Evolutionary conservation across 2,797 vertebrate genomes (phyloP), one percentile per base, ranked within the genome.

Genomic region (Enteromius fasciolatus): DNA sequence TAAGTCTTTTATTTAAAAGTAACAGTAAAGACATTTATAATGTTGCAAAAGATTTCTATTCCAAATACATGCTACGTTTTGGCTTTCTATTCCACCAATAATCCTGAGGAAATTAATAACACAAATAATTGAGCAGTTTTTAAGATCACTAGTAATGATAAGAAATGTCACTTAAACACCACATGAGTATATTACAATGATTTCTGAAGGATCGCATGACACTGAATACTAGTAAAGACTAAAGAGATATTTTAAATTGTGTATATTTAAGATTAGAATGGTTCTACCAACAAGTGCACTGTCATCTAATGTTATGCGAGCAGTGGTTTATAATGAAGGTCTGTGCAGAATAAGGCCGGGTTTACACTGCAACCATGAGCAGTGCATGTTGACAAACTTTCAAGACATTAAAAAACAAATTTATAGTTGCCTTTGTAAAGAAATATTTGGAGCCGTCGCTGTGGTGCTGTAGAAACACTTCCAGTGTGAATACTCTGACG

Each of bases 271-370:
- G 2, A 44, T 68, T 25, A 48, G 3, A 70, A 28, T 46, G 17
- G 28, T 48, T 70, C 7, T 17, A 17, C 41, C 17, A 70, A 46
- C 8, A 18, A 28, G 41, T 70, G 25, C 4, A 72, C 8, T 67
- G 44, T 59, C n/a, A 59, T 3, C 8, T 52, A 28, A 70, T 70
- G 1, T 1, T 25, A 70, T 18, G 9, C 28, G 10, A 50, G 44
- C 25, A 50, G 5, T 50, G 44, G 48, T 72, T 48, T 31, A 72
- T 72, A 72, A 50, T 20, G 69, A 72, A 17, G 69, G 48, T 70
- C 23, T 28, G 41, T 70, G 23, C 68, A 70, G 14, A 48, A 70
- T n/a, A 54, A 54, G 52, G 48, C 48, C 17, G 18, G 18, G 8
- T 52, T 52, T 20, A 52, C 50, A 20, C 50, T 52, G 50, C 50